Percentiles rank a stretch among this genome's conserved stretches.
These are phyloP conservation scores for Lasioglossum pauxillum DNA, from an alignment of 2,888 invertebrate genomes.

Conservation along the genomic window DNA sequence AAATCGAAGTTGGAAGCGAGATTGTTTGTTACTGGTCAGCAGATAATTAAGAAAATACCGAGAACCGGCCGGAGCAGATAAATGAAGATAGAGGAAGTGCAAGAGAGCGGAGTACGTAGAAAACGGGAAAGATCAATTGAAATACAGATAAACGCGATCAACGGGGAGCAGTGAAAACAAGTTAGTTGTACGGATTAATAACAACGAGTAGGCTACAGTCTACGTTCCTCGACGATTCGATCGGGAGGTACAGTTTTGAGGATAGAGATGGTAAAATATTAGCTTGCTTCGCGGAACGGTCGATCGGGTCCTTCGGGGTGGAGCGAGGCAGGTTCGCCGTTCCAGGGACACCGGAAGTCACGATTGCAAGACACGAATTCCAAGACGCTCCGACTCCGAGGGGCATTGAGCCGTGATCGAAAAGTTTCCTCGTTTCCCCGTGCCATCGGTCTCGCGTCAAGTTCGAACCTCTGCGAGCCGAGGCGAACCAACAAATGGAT, in stretches of 20 bases:
- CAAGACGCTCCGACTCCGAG: not conserved
- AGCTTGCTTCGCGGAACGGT: not conserved
- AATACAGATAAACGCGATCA: not conserved
- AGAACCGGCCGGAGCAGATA: not conserved
- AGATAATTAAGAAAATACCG: not conserved
- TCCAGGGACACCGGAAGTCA: not conserved
- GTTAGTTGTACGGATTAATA: not conserved
- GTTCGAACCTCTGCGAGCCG: slow-evolving; percentile 24
- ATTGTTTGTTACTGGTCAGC: not conserved
- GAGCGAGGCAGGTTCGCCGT: not conserved
- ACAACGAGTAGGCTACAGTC: not conserved
- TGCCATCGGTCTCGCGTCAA: slow-evolving; percentile 18
- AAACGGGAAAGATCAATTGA: not conserved
- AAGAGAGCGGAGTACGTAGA: not conserved
- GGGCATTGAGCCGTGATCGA: not conserved
- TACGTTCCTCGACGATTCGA: not conserved
- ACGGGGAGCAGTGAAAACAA: not conserved
- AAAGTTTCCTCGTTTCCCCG: slow-evolving; percentile 8
- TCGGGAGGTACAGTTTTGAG: not conserved
- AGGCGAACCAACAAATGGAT: slow-evolving; percentile 54
- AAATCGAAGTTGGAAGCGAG: no score
- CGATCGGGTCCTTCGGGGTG: not conserved
- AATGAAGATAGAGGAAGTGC: not conserved
- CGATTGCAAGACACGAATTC: not conserved
- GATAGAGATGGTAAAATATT: not conserved